Conservation (phyloP, 2,888 invertebrate genomes). For the Hirtodrosophila histrioides region DNA sequence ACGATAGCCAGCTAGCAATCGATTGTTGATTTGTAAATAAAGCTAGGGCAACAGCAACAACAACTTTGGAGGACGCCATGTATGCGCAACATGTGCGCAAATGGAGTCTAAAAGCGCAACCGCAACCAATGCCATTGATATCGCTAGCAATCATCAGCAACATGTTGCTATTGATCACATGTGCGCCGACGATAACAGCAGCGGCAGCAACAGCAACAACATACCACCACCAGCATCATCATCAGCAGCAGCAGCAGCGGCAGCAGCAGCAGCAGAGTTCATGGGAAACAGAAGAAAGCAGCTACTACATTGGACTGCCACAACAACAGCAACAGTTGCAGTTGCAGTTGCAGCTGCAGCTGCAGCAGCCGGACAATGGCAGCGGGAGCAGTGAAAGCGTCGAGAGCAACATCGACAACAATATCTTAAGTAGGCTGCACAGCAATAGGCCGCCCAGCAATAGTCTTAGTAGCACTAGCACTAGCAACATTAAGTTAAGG, state of each 20-base stretch:
- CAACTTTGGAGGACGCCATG: conserved; percentile 84
- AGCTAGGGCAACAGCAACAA: conserved; percentile 74
- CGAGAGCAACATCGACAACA: conserved; percentile 60
- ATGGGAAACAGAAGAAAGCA: too few species aligned
- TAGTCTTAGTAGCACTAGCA: conserved; percentile 67
- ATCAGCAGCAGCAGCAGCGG: conserved; percentile 46
- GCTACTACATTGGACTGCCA: too few species aligned
- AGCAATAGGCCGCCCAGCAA: conserved; percentile 56
- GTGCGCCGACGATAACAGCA: conserved; percentile 78
- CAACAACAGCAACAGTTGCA: conserved; percentile 38
- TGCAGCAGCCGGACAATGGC: conserved; percentile 28
- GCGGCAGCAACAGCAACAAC: conserved; percentile 64
- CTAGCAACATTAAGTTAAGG: conserved; percentile 74
- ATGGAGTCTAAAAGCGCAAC: conserved; percentile 85
- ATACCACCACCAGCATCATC: conserved; percentile 30
- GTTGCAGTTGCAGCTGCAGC: conserved; percentile 59
- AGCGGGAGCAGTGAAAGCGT: conserved; percentile 60
- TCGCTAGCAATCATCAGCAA: conserved; percentile 83
- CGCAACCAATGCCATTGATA: conserved; percentile 84
- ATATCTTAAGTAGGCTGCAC: conserved; percentile 79
- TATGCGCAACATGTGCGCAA: conserved; percentile 85
- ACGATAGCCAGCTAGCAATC: conserved; percentile 36
- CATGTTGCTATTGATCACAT: conserved; percentile 83
- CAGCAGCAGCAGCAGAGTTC: conserved; percentile 56
- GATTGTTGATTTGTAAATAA: conserved; percentile 72